These are phyloP conservation scores for Kradibia gibbosae DNA, from an alignment of 1,140 invertebrate species.

Conservation along the genomic window DNA sequence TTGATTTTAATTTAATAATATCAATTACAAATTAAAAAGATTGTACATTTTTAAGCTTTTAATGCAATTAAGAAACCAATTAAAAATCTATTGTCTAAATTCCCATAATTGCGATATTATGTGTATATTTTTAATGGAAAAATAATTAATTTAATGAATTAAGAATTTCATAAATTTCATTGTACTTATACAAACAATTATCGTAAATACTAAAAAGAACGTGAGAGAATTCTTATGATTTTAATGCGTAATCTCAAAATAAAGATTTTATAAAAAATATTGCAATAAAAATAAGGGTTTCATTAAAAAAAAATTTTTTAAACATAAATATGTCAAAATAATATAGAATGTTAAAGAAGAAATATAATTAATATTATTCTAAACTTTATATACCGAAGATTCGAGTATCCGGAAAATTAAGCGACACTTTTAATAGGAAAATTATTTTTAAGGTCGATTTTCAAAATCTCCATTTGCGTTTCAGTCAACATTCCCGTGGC, in stretches of 20 bases:
- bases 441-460: conserved; percentile 41
- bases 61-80: too few species aligned
- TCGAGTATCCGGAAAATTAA: neutral
- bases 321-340: neutral
- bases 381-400: neutral
- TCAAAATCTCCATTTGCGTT: neutral
- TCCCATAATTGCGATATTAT: too few species aligned
- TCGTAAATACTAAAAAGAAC: neutral
- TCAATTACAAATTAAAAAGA: too few species aligned
- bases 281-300: neutral
- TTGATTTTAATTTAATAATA: too few species aligned
- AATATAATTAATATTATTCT: too few species aligned
- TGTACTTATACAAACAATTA: conserved; percentile 1
- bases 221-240: too few species aligned
- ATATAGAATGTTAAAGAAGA: neutral
- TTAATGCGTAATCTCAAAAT: neutral
- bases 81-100: too few species aligned
- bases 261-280: neutral
- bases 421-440: neutral
- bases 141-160: neutral
- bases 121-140: neutral
- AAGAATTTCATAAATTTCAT: neutral
- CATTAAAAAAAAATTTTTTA: neutral
- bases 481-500: neutral
- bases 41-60: too few species aligned